Conservation (phyloP, 2,113 vertebrate genomes). For the Phyllostomus hastatus region DNA sequence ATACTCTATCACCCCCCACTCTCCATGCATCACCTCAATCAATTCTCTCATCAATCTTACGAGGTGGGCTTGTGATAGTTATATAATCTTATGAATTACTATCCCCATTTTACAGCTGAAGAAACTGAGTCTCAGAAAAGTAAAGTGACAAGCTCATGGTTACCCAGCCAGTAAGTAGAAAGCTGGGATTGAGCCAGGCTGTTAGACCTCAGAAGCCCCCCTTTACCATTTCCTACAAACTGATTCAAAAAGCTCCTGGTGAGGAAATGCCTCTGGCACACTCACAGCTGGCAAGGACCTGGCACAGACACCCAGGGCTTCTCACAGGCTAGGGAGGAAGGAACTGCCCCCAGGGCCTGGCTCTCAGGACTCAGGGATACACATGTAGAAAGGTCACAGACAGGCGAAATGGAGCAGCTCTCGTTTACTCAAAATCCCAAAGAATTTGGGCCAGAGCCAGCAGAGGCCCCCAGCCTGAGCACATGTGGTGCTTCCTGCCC, state of each 20-base stretch:
- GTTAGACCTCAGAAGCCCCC: too few relatives aligned
- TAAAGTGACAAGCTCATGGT: neutral
- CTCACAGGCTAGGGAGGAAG: neutral
- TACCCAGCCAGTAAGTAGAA: neutral
- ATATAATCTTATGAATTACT: neutral
- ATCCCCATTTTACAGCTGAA: neutral
- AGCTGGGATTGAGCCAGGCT: neutral
- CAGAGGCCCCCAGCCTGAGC: neutral
- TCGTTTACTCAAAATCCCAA: constrained; percentile 38
- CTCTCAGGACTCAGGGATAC: neutral
- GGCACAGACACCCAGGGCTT: neutral
- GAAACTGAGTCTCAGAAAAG: constrained; percentile 15
- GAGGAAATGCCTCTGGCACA: constrained; percentile 2
- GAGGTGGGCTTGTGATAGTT: neutral
- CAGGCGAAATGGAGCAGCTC: neutral
- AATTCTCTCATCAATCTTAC: neutral
- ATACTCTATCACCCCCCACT: neutral
- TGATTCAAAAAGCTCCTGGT: neutral
- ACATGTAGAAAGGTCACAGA: constrained; percentile 23
- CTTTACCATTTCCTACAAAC: neutral
- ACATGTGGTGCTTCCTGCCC: neutral
- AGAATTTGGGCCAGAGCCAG: constrained; percentile 34
- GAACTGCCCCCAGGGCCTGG: neutral
- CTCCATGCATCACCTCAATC: neutral
- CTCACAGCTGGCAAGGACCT: neutral